A percentile compares a stretch with the other conserved stretches of the same genome.
Conservation (phyloP, 2,113 vertebrate species). For the Scomber colias region DNA sequence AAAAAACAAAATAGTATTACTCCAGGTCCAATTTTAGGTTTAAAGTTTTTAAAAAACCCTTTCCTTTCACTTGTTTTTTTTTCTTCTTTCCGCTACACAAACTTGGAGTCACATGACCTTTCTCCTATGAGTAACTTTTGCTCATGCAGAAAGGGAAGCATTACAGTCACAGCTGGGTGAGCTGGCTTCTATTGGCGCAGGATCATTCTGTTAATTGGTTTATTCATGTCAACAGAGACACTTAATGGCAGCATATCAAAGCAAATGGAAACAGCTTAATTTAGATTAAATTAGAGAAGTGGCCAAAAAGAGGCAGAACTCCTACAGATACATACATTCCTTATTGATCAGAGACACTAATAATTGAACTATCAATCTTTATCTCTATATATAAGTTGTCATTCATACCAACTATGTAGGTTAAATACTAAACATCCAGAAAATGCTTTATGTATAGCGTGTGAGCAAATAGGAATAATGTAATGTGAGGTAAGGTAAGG, state of each 20-base stretch:
- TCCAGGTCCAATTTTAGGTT: too few species aligned
- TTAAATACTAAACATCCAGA: too few species aligned
- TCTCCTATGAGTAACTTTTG: slow-evolving; percentile 13
- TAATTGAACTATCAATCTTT: not conserved
- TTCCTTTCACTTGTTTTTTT: not conserved
- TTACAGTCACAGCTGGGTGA: slow-evolving; percentile 12
- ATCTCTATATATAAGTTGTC: too few species aligned
- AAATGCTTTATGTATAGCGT: too few species aligned
- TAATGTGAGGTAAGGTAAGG: too few species aligned
- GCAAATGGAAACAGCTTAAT: slow-evolving; percentile 32
- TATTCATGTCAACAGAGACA: slow-evolving; percentile 19
- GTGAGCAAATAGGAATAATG: too few species aligned
- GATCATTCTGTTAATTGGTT: slow-evolving; percentile 46
- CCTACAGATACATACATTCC: not conserved
- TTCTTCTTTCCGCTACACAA: not conserved
- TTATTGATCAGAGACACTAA: not conserved
- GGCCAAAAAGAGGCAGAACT: not conserved
- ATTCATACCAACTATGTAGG: not conserved
- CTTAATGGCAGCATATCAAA: slow-evolving; percentile 23
- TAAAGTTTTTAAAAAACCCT: too few species aligned
- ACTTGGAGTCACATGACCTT: not conserved
- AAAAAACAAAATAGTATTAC: too few species aligned
- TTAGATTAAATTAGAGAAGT: slow-evolving; percentile 12
- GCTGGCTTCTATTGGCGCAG: slow-evolving; percentile 15
- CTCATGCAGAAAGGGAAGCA: slow-evolving; percentile 12